Base-by-base conservation (phyloP, 1,140 invertebrate genomes). In the Lysiphlebus fabarum region DNA sequence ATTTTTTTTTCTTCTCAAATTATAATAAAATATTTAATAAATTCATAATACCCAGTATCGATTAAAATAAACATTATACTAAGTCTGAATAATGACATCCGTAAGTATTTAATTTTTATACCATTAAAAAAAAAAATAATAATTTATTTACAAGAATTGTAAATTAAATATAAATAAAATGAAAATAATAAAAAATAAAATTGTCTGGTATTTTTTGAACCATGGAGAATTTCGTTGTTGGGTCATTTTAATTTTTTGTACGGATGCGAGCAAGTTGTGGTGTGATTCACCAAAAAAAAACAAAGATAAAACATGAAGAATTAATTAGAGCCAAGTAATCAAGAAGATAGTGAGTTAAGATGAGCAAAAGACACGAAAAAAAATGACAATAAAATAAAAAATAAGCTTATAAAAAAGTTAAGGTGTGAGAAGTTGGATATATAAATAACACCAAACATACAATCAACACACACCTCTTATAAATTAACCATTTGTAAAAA, bases 251-350 rank as follows among this genome's bases (percentile, higher is more conserved):
- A 26, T 4, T 1, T 26, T 26, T 51, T 36, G 34, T 34, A 51
- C 49, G 49, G 49, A 36, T 51, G n/a, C n/a, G 49, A 51, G 49
- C 36, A 34, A n/a, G 10, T 33, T 7, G 34, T 1, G 49, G 34
- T 33, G 11, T 36, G 49, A 51, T 51, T 66, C 58, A 63, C 58
- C 43, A 54, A 61, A 60, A 63, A 73, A 72, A 72, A 74, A 71
- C 68, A 68, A 71, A 73, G 72, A 74, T 76, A 75, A 75, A 74
- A 68, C 65, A 65, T 73, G 70, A 76, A 67, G 74, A 76, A 76
- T 76, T 76, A 76, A 75, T 76, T 76, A 76, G 73, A 70, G 70
- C 68, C 71, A 57, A 69, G 68, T 72, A 76, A 76, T 76, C 73
- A 76, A 75, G 68, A 65, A 74, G 74, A 76, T 75, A 76, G 66